These are phyloP conservation scores for Drosophila sechellia DNA, from an alignment of 1,140 invertebrate genomes.

Conservation along the genomic window DNA sequence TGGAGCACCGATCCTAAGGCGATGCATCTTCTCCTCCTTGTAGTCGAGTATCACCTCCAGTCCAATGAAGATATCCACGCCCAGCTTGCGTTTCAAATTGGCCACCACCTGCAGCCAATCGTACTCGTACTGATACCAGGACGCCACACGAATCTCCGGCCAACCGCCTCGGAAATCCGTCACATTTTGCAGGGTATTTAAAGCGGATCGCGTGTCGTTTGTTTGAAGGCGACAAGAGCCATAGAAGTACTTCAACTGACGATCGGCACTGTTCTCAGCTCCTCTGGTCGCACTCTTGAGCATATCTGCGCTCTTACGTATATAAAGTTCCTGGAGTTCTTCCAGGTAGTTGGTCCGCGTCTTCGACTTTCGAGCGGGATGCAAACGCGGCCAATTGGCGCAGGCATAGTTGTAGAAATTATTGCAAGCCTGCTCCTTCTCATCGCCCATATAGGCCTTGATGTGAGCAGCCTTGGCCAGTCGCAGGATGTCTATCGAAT, in stretches of 20 bases:
- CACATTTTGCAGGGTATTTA: slow-evolving; percentile 55
- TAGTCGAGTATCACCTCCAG: slow-evolving; percentile 71
- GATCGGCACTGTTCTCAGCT: slow-evolving; percentile 64
- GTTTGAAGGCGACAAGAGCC: slow-evolving; percentile 90
- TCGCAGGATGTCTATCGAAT: slow-evolving; percentile 71
- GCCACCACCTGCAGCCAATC: slow-evolving; percentile 75
- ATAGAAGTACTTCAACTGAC: slow-evolving; percentile 92
- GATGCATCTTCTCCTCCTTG: slow-evolving; percentile 69
- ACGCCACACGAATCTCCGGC: slow-evolving; percentile 62
- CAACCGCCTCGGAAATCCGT: slow-evolving; percentile 73
- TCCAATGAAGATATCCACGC: slow-evolving; percentile 74
- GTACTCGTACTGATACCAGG: slow-evolving; percentile 76
- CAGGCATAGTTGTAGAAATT: slow-evolving; percentile 92
- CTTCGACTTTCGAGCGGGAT: slow-evolving; percentile 50
- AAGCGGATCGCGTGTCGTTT: slow-evolving; percentile 37
- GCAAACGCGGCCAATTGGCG: slow-evolving; percentile 87
- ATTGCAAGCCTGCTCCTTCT: slow-evolving; percentile 90
- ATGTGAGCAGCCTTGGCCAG: slow-evolving; percentile 86
- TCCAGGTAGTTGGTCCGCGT: slow-evolving; percentile 92
- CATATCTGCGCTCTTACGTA: slow-evolving; percentile 74
- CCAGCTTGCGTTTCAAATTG: slow-evolving; percentile 58
- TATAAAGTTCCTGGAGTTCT: slow-evolving; percentile 86
- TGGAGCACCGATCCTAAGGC: slow-evolving; percentile 71
- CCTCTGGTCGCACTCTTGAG: slow-evolving; percentile 44
- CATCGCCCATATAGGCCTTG: slow-evolving; percentile 90